Evolutionary conservation across 1,140 invertebrate species (phyloP).

Genomic region (Leptinotarsa texana): DNA sequence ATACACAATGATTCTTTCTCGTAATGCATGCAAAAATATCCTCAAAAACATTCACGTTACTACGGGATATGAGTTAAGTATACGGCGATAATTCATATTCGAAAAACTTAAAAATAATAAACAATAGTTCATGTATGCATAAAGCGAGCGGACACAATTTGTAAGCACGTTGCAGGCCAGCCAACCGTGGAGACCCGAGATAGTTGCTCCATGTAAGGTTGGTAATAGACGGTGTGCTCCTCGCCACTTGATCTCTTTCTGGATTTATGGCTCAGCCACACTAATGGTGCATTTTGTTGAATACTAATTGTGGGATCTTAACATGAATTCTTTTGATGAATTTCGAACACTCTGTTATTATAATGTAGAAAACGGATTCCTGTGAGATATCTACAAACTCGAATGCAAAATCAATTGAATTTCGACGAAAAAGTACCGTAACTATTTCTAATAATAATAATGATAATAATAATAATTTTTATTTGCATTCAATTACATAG

Average conservation of each 20-base stretch:
- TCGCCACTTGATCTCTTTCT: constrained; percentile 17
- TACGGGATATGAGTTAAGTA: constrained; percentile 26
- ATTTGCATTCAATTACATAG: too few species aligned
- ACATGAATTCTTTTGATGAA: neutral
- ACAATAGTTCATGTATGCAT: constrained; percentile 55
- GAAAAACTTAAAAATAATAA: constrained; percentile 52
- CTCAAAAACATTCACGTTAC: constrained; percentile 21
- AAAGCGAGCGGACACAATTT: constrained; percentile 54
- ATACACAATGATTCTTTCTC: neutral
- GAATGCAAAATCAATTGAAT: too few species aligned
- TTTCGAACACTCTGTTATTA: constrained; percentile 5
- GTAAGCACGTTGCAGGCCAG: constrained; percentile 47
- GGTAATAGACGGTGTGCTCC: constrained; percentile 30
- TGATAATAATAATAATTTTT: too few species aligned
- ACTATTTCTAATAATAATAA: too few species aligned
- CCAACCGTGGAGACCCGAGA: constrained; percentile 47
- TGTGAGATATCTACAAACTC: too few species aligned
- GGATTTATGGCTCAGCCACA: constrained; percentile 18
- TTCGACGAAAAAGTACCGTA: too few species aligned
- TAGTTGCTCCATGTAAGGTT: constrained; percentile 44
- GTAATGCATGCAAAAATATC: constrained; percentile 19
- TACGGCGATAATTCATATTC: constrained; percentile 49
- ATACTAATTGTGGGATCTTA: constrained; percentile 11
- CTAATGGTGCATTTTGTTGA: constrained; percentile 16
- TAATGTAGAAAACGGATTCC: neutral